phyloP scores from a whole-genome alignment of 1,140 invertebrate species.

The Lerema accius region DNA sequence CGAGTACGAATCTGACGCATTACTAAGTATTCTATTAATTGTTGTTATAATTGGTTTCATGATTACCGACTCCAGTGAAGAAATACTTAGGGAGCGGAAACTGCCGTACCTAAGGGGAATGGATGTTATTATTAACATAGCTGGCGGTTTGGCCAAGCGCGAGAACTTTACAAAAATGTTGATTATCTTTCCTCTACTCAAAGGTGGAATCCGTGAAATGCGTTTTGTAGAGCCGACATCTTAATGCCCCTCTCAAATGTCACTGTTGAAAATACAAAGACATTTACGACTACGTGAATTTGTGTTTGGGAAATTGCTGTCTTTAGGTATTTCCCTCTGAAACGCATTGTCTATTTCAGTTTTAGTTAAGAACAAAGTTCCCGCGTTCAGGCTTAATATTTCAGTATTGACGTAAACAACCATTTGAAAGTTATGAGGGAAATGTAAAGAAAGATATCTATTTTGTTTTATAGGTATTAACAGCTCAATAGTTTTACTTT shows the following conservation, averaged over 20 bases:
- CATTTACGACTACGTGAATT: slow-evolving; percentile 10
- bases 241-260: slow-evolving; percentile 10
- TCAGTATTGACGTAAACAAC: background rate
- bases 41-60: no score
- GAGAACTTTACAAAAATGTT: background rate
- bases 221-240: slow-evolving; percentile 9
- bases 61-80: no score
- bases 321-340: background rate
- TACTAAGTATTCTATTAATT: no score
- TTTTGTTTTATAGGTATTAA: no score
- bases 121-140: no score
- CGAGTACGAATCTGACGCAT: no score
- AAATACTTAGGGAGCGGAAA: no score
- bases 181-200: slow-evolving; percentile 1
- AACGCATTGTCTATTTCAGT: background rate
- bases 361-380: background rate
- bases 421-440: no score
- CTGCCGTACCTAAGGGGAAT: no score
- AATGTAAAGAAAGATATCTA: no score
- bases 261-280: slow-evolving; percentile 9
- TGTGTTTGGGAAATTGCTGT: background rate
- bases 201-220: slow-evolving; percentile 12
- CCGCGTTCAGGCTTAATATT: background rate
- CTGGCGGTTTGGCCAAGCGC: background rate
- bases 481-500: no score